A percentile compares a stretch with the other conserved stretches of the same genome.
phyloP scores from a whole-genome alignment of 1,140 invertebrate genomes.

The Copidosoma floridanum region DNA sequence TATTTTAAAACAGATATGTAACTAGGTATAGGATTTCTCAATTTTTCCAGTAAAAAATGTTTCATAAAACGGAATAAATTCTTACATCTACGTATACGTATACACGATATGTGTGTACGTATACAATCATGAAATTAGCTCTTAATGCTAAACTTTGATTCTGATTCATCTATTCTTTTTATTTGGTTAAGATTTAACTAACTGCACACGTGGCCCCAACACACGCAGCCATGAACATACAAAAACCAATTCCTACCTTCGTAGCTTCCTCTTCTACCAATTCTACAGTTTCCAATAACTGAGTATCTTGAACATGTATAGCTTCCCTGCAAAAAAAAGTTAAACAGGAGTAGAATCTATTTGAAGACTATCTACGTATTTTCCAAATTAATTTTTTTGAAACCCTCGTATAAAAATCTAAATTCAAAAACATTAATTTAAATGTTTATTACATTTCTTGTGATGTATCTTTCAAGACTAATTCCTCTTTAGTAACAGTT shows the following conservation, averaged over 20 bases:
- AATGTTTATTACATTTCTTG: constrained; percentile 49
- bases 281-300: constrained; percentile 54
- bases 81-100: too few species aligned
- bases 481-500: constrained; percentile 42
- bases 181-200: too few species aligned
- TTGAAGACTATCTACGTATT: too few species aligned
- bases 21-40: too few species aligned
- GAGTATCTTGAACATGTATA: constrained; percentile 56
- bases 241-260: constrained; percentile 14
- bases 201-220: neutral
- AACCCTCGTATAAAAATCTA: constrained; percentile 17
- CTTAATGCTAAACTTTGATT: neutral
- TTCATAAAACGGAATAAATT: too few species aligned
- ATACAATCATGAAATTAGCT: too few species aligned
- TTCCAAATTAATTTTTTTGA: too few species aligned
- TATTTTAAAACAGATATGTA: too few species aligned
- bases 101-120: too few species aligned
- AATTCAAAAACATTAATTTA: constrained; percentile 8
- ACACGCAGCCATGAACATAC: neutral
- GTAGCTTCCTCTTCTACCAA: constrained; percentile 43
- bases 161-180: neutral
- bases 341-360: too few species aligned
- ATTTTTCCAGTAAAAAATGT: too few species aligned
- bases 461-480: constrained; percentile 47
- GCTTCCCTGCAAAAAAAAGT: constrained; percentile 49